Base-by-base conservation (phyloP, 2,888 invertebrate species). In the Hemicrepidius hirtus region DNA sequence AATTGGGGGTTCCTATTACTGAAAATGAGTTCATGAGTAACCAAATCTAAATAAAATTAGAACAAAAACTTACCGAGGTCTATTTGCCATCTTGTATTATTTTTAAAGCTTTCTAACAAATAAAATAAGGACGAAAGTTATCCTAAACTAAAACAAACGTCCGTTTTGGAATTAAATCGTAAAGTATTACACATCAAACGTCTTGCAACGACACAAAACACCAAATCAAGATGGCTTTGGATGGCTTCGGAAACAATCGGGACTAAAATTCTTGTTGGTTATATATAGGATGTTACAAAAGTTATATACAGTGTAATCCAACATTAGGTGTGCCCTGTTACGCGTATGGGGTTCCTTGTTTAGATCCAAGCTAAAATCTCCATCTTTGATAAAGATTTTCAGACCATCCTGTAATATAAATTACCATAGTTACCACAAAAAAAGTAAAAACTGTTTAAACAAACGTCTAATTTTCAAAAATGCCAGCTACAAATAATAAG, bases 401-500 rank as follows among this genome's bases (percentile, higher is more conserved):
- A n/a, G n/a, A n/a, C n/a, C n/a, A n/a, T n/a, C n/a, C n/a, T n/a
- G n/a, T n/a, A n/a, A n/a, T n/a, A n/a, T n/a, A n/a, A n/a, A n/a
- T n/a, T n/a, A n/a, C n/a, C n/a, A n/a, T n/a, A n/a, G n/a, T n/a
- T n/a, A n/a, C 5, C 24, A 24, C 24, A 2, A 24, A 24, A 5
- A 24, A 24, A 24, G n/a, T 28, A 28, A 28, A 53, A 28, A 28
- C n/a, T 28, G 20, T 28, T 53, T 53, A 53, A 4, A 2, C 9
- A 12, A 18, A 13, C 20, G 16, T 49, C 49, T 3, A n/a, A n/a
- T n/a, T 9, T 9, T 16, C 18, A 16, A 49, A 49, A 20, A 73
- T 68, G 68, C 64, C 64, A 20, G 35, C 40, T n/a, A 13, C 37
- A 41, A 69, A 64, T 12, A 66, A 60, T 12, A 66, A 60, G 28